Evolutionary conservation across 2,888 invertebrate species (phyloP).

Genomic region (Bhutanitis thaidina): DNA sequence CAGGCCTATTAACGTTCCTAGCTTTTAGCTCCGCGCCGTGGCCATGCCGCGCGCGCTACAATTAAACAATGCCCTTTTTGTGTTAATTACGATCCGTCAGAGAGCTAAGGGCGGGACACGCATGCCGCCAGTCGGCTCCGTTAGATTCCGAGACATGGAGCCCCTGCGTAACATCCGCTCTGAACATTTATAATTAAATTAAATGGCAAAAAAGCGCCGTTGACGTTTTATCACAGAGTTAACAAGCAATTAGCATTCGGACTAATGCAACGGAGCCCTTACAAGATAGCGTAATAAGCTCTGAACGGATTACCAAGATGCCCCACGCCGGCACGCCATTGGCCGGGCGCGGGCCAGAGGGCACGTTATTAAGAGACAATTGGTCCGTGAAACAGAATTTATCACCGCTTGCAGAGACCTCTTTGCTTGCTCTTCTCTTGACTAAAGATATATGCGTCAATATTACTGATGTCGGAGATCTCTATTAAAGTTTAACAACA

Average conservation of each 20-base stretch:
- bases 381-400: not conserved
- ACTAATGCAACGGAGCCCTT: slow-evolving; percentile 1
- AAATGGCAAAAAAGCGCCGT: slow-evolving; percentile 19
- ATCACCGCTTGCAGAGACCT: not conserved
- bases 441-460: no score
- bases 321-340: not conserved
- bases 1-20: not conserved
- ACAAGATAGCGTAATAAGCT: not conserved
- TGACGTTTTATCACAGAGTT: slow-evolving; percentile 24
- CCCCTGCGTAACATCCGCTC: not conserved
- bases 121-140: not conserved
- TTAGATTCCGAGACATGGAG: not conserved
- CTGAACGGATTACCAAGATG: not conserved
- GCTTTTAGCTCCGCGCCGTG: not conserved
- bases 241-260: slow-evolving; percentile 19
- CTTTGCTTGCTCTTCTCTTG: no score
- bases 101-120: not conserved
- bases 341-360: not conserved
- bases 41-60: slow-evolving; percentile 21
- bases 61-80: slow-evolving; percentile 40
- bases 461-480: no score
- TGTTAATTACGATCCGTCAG: slow-evolving; percentile 18
- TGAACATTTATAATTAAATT: slow-evolving; percentile 19
- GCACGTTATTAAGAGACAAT: not conserved
- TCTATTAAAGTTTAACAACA: no score